Conservation (phyloP, 2,113 vertebrate genomes). For the Cynocephalus volans region DNA sequence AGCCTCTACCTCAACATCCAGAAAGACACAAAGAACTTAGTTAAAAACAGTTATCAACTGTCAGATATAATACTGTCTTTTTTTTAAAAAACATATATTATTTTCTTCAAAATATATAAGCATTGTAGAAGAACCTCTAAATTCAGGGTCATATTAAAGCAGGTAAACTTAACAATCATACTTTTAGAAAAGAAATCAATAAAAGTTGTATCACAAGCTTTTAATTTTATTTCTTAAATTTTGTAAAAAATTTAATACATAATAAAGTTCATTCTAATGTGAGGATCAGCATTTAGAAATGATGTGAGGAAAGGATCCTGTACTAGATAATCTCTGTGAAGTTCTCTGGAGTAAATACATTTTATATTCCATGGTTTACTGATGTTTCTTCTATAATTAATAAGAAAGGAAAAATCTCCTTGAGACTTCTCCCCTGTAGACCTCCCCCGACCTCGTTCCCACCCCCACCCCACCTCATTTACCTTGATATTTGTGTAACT, state of each 20-base stretch:
- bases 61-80: conserved; percentile 39
- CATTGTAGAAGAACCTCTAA: neutral
- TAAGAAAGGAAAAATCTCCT: neutral
- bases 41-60: neutral
- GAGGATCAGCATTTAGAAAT: conserved; percentile 22
- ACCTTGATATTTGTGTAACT: neutral
- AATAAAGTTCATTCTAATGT: conserved; percentile 20
- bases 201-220: conserved; percentile 19
- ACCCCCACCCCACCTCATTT: neutral
- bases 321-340: neutral
- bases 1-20: conserved; percentile 2
- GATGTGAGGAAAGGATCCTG: neutral
- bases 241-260: conserved; percentile 24
- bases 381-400: neutral
- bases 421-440: neutral
- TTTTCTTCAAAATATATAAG: conserved; percentile 15
- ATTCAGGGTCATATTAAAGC: conserved; percentile 29
- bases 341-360: neutral
- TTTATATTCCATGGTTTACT: neutral
- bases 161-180: neutral
- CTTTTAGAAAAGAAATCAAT: conserved; percentile 27
- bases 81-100: neutral
- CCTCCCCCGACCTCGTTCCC: neutral
- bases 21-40: conserved; percentile 49
- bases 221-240: neutral